Base-by-base conservation (phyloP, 2,113 vertebrate species). In the Toxotes jaculatrix region DNA sequence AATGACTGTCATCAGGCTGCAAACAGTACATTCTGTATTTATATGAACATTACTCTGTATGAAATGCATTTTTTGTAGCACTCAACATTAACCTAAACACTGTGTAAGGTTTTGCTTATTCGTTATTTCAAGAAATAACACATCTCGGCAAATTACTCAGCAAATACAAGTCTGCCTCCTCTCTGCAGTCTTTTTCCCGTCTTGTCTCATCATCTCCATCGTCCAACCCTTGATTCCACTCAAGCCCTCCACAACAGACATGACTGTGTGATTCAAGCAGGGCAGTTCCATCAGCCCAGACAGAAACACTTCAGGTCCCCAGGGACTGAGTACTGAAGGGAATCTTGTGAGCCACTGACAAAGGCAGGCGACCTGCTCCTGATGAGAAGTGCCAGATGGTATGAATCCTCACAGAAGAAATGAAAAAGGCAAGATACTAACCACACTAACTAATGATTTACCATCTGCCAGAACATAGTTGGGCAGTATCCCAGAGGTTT, bases 331-430 rank as follows among this genome's bases (percentile, higher is more conserved):
- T 47, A 4, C 45, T 31, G 19, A 32, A n/a, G 32, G 55, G 5
- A 74, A 12, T 74, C 42, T 34, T 32, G 40, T 11, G 36, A 32
- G n/a, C 34, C 32, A 4, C 32, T 56, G 51, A 65, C 1, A 74
- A 67, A 21, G 23, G 17, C 17, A 4, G 36, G 38, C 47, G 31
- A 23, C 67, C 38, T n/a, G 27, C 65, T 49, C 23, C 32, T 19
- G 66, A 51, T 40, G 32, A 42, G 14, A 42, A 70, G 45, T 10
- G 57, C 56, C 66, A 55, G 77, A 79, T 79, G 77, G 57, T 79
- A 40, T 1, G 4, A 47, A 49, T 68, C 64, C 34, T 69, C 43
- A 49, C 8, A 11, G n/a, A 61, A 47, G 32, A 40, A 53, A 51
- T 49, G 16, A 61, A 55, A 69, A 68, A 63, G 5, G 5, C 10